Conservation (phyloP, 1,140 invertebrate genomes). For the Tetramorium simillimum region DNA sequence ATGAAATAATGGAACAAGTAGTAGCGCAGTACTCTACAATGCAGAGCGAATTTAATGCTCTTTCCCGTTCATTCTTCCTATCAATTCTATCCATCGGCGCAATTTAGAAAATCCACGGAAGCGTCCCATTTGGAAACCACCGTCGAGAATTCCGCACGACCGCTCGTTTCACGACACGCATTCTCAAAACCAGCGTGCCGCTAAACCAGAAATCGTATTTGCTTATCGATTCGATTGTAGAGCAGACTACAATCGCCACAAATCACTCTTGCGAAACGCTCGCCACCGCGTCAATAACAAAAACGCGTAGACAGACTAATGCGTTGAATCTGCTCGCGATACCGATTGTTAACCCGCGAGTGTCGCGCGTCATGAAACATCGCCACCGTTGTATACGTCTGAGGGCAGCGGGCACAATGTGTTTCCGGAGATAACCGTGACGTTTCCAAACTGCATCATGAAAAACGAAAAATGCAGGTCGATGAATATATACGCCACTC, state of each 20-base stretch:
- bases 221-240: constrained; percentile 48
- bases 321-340: constrained; percentile 71
- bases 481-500: not conserved
- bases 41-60: constrained; percentile 21
- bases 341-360: constrained; percentile 69
- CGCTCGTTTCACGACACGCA: constrained; percentile 42
- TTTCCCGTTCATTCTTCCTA: constrained; percentile 22
- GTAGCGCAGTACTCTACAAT: not conserved
- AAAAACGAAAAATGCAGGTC: constrained; percentile 31
- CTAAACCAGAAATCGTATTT: constrained; percentile 45
- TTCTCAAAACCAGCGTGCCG: constrained; percentile 35
- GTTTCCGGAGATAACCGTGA: constrained; percentile 40
- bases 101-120: constrained; percentile 50
- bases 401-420: constrained; percentile 25
- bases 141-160: constrained; percentile 29
- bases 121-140: constrained; percentile 17
- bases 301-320: constrained; percentile 63
- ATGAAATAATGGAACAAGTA: not conserved
- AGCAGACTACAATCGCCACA: constrained; percentile 39
- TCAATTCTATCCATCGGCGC: constrained; percentile 3
- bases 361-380: constrained; percentile 53
- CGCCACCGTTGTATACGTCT: constrained; percentile 22
- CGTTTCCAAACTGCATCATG: constrained; percentile 15
- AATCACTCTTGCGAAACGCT: constrained; percentile 57
- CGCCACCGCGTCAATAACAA: constrained; percentile 63